Evolutionary conservation across 23 tunicate genomes (phyloP).

Genomic region (Botrylloides violaceus): DNA sequence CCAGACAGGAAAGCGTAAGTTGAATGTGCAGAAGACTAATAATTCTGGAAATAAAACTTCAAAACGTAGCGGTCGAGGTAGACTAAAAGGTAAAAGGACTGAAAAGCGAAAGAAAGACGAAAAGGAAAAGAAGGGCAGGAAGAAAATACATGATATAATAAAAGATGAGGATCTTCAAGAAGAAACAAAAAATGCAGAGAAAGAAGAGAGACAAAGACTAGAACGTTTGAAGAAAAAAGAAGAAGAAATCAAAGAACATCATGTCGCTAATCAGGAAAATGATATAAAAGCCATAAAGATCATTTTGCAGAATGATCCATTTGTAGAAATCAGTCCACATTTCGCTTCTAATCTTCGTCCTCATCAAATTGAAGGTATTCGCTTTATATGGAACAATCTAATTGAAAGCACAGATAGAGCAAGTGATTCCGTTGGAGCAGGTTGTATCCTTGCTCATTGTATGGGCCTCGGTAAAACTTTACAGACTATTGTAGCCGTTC

Average conservation of each 20-base stretch:
- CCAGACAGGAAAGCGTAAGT: background rate
- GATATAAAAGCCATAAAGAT: background rate
- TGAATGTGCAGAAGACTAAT: background rate
- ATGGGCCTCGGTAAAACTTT: conserved; percentile 98
- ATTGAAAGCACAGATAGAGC: conserved; percentile 39
- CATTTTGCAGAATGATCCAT: conserved; percentile 70
- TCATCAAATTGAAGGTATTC: conserved; percentile 93
- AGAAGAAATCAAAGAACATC: conserved; percentile 36
- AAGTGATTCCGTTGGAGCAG: conserved; percentile 19
- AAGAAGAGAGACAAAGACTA: conserved; percentile 44
- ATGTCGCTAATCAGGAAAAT: conserved; percentile 37
- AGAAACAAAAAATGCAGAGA: conserved; percentile 56
- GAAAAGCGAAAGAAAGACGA: background rate
- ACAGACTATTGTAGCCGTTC: conserved; percentile 52
- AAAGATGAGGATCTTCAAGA: conserved; percentile 7
- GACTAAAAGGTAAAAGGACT: too few species aligned
- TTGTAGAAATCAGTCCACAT: conserved; percentile 49
- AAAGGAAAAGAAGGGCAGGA: background rate
- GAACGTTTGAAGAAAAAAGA: conserved; percentile 9
- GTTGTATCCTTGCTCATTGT: conserved; percentile 93
- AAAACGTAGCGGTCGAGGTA: too few species aligned
- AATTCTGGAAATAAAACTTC: too few species aligned
- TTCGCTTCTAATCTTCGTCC: conserved; percentile 15
- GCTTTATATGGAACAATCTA: conserved; percentile 81
- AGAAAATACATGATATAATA: background rate